Evolutionary conservation across 2,797 vertebrate genomes (phyloP).

Genomic region (Arnoldichthys spilopterus): DNA sequence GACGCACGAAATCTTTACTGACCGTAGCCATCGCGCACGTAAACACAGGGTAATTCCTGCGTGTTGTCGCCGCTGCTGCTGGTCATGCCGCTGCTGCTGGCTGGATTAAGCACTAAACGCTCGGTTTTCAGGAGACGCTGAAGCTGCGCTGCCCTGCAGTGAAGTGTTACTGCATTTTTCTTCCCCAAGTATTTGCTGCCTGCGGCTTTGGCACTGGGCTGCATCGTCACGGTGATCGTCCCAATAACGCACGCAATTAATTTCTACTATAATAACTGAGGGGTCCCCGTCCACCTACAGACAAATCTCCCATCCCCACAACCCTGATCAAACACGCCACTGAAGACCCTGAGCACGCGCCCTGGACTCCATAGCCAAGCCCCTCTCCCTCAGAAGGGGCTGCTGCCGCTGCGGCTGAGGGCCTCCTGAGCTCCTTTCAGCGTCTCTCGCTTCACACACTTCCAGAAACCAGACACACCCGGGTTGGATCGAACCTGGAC

Average conservation of each 20-base stretch:
- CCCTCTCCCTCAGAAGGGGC: slow-evolving; percentile 71
- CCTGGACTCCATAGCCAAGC: not conserved
- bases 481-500: slow-evolving; percentile 85
- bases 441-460: slow-evolving; percentile 94
- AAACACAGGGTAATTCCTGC: too few relatives aligned
- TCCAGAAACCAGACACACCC: slow-evolving; percentile 91
- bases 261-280: not conserved
- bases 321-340: too few relatives aligned
- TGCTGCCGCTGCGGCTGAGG: slow-evolving; percentile 77
- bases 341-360: not conserved
- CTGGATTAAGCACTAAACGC: too few relatives aligned
- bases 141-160: too few relatives aligned
- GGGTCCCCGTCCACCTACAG: not conserved
- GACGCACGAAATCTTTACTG: too few relatives aligned
- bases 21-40: too few relatives aligned
- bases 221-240: not conserved
- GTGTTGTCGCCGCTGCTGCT: too few relatives aligned
- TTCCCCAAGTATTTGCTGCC: not conserved
- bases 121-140: too few relatives aligned
- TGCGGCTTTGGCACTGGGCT: not conserved
- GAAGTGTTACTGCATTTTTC: not conserved
- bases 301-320: not conserved
- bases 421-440: slow-evolving; percentile 92
- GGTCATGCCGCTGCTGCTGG: too few relatives aligned
- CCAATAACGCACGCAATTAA: not conserved